Evolutionary conservation across 2,113 vertebrate species (phyloP).

Genomic region (Brachypteracias leptosomus): DNA sequence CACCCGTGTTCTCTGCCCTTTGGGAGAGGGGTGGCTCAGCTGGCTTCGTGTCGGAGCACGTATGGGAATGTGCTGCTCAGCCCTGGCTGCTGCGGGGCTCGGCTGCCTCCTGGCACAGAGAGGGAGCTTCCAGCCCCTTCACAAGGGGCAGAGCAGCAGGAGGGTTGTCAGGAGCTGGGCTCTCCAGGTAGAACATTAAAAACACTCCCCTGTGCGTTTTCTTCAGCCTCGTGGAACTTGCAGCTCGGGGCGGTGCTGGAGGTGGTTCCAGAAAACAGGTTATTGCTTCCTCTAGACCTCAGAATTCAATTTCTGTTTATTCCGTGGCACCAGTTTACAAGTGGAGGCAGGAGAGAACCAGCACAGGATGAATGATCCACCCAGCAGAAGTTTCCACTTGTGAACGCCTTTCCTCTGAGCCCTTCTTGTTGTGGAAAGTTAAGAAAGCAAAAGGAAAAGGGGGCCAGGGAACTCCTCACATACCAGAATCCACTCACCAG

Average conservation of each 20-base stretch:
- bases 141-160: not conserved
- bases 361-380: slow-evolving; percentile 2
- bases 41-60: not conserved
- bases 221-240: not conserved
- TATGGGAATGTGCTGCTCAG: not conserved
- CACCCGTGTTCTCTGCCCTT: not conserved
- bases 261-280: not conserved
- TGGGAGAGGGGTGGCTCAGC: not conserved
- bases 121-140: not conserved
- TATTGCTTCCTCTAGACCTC: not conserved
- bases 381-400: slow-evolving; percentile 43
- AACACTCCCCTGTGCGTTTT: not conserved
- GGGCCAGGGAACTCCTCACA: not conserved
- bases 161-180: not conserved
- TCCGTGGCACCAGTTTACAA: not conserved
- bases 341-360: not conserved
- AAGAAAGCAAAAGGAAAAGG: slow-evolving; percentile 4
- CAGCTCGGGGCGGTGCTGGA: not conserved
- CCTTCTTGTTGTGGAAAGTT: slow-evolving; percentile 32
- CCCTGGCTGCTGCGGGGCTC: not conserved
- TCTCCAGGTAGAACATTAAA: not conserved
- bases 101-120: not conserved
- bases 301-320: not conserved
- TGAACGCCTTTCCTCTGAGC: slow-evolving; percentile 58
- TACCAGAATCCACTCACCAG: not conserved